Percentiles rank a stretch among this genome's conserved stretches.
These are phyloP conservation scores for Troilus luridus DNA, from an alignment of 2,888 invertebrate genomes.

Conservation along the genomic window DNA sequence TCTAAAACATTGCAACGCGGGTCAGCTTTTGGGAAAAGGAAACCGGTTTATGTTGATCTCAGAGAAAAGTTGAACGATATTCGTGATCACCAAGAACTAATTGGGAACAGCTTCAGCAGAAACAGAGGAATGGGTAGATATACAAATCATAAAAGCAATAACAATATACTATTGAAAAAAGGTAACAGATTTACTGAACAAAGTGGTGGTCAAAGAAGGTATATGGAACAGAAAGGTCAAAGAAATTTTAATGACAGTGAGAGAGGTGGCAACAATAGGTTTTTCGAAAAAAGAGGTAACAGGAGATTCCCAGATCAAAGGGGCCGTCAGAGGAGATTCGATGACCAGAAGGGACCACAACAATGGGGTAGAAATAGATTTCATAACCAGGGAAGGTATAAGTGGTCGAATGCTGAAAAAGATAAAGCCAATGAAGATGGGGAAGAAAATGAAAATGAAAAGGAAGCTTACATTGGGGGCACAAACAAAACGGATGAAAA, in stretches of 20 bases:
- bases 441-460: slow-evolving; percentile 3
- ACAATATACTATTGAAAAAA: neutral
- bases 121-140: slow-evolving; percentile 18
- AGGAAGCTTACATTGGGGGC: slow-evolving; percentile 1
- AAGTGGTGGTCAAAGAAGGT: slow-evolving; percentile 16
- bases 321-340: slow-evolving; percentile 24
- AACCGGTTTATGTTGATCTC: neutral
- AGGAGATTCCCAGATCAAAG: slow-evolving; percentile 41
- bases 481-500: neutral
- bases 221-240: slow-evolving; percentile 33
- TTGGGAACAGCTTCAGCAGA: neutral
- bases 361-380: slow-evolving; percentile 39
- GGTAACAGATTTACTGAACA: slow-evolving; percentile 5
- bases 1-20: neutral
- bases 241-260: slow-evolving; percentile 28
- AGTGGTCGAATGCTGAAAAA: slow-evolving; percentile 46
- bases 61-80: slow-evolving; percentile 40
- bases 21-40: neutral
- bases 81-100: slow-evolving; percentile 24
- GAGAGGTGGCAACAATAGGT: slow-evolving; percentile 17
- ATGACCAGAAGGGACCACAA: neutral
- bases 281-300: slow-evolving; percentile 40
- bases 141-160: neutral
- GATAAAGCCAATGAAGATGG: neutral
- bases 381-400: neutral